Evolutionary conservation across 2,888 invertebrate species (phyloP).

Genomic region (Drosophila maculinotata): DNA sequence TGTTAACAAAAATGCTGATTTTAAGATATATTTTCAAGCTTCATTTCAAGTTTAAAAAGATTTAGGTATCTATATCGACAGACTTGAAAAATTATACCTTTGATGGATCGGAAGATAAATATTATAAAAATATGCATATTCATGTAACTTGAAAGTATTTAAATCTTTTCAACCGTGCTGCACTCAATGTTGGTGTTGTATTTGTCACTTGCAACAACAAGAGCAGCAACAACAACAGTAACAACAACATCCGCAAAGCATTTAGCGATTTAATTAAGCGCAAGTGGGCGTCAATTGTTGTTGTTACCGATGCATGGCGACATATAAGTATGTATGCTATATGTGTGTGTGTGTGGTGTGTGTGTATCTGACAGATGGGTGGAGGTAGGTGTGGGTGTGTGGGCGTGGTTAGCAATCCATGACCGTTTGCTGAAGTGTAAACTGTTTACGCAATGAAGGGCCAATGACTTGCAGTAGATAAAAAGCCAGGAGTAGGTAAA

Average conservation of each 20-base stretch:
- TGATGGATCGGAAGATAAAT: slow-evolving; percentile 5
- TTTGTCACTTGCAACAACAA: slow-evolving; percentile 26
- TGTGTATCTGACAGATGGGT: too few relatives aligned
- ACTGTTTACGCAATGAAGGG: slow-evolving; percentile 61
- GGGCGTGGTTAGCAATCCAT: slow-evolving; percentile 52
- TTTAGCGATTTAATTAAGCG: slow-evolving; percentile 78
- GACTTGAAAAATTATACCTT: slow-evolving; percentile 5
- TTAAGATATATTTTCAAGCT: too few relatives aligned
- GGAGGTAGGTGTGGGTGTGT: background rate
- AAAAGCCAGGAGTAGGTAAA: background rate
- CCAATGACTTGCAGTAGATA: slow-evolving; percentile 68
- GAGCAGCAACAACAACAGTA: slow-evolving; percentile 13
- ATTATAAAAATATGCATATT: slow-evolving; percentile 16
- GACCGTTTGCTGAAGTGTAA: slow-evolving; percentile 58
- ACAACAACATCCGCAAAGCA: slow-evolving; percentile 57
- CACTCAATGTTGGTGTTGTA: slow-evolving; percentile 17
- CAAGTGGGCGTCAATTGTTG: slow-evolving; percentile 59
- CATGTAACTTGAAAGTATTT: slow-evolving; percentile 7
- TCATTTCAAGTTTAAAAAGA: too few relatives aligned
- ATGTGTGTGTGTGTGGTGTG: slow-evolving; percentile 1
- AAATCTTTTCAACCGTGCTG: slow-evolving; percentile 14
- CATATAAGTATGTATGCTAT: background rate
- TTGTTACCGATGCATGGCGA: slow-evolving; percentile 12
- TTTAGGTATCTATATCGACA: background rate
- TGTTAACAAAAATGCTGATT: too few relatives aligned